These are phyloP conservation scores for Cantharis flavilabris DNA, from an alignment of 2,888 invertebrate species.

Conservation along the genomic window DNA sequence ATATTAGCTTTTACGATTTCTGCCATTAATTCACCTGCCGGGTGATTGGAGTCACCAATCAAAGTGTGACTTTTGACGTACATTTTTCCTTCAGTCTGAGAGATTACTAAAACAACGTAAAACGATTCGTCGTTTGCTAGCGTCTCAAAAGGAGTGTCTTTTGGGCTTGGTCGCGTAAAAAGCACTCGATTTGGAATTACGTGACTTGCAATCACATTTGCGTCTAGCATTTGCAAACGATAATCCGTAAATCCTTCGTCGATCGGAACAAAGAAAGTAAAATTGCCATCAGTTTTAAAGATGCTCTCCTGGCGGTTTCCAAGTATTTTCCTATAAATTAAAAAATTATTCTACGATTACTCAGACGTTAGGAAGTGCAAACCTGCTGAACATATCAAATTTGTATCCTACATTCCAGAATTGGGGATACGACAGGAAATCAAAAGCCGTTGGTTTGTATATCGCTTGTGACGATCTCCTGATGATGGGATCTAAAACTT, in stretches of 20 bases:
- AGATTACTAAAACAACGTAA: slow-evolving; percentile 77
- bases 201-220: slow-evolving; percentile 82
- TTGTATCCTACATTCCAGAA: slow-evolving; percentile 34
- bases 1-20: slow-evolving; percentile 86
- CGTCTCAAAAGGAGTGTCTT: slow-evolving; percentile 74
- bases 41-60: slow-evolving; percentile 73
- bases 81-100: slow-evolving; percentile 66
- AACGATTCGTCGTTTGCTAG: slow-evolving; percentile 79
- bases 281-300: slow-evolving; percentile 73
- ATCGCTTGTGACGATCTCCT: slow-evolving; percentile 56
- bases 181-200: slow-evolving; percentile 83
- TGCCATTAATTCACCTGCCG: slow-evolving; percentile 78
- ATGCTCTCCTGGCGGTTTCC: slow-evolving; percentile 70
- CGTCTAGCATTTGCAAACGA: slow-evolving; percentile 68
- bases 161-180: slow-evolving; percentile 79
- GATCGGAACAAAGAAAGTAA: slow-evolving; percentile 87
- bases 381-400: slow-evolving; percentile 26
- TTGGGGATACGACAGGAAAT: slow-evolving; percentile 70
- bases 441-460: slow-evolving; percentile 70
- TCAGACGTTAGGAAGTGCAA: not conserved
- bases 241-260: slow-evolving; percentile 79
- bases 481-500: slow-evolving; percentile 78
- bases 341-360: slow-evolving; percentile 1
- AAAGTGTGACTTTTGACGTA: slow-evolving; percentile 83
- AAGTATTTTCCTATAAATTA: slow-evolving; percentile 62